A percentile compares a stretch with the other conserved stretches of the same genome.
Conservation (phyloP, 2,113 vertebrate genomes). For the Petaurus breviceps region DNA sequence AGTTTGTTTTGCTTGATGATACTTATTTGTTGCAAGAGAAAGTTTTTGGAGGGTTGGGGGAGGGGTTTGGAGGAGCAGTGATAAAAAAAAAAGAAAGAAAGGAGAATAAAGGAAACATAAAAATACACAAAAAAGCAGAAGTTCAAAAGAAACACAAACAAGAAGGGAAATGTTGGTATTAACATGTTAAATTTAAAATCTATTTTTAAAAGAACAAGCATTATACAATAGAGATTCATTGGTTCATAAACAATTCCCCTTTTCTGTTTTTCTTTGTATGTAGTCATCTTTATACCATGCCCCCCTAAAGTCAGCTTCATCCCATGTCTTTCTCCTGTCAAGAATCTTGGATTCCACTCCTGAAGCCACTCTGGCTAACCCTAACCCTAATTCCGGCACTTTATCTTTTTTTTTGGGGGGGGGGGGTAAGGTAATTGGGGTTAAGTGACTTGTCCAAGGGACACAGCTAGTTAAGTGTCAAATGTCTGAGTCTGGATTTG, state of each 20-base stretch:
- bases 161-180: not conserved
- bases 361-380: not conserved
- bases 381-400: too few relatives aligned
- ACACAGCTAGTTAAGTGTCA: too few relatives aligned
- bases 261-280: not conserved
- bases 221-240: not conserved
- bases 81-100: not conserved
- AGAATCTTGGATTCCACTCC: not conserved
- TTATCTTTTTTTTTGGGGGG: not conserved
- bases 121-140: not conserved
- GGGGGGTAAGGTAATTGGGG: too few relatives aligned
- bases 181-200: not conserved
- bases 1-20: not conserved
- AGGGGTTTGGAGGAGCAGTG: not conserved
- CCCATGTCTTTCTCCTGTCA: not conserved
- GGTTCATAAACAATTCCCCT: not conserved
- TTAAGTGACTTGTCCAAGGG: too few relatives aligned
- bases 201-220: not conserved
- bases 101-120: not conserved
- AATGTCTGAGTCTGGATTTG: too few relatives aligned
- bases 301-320: not conserved
- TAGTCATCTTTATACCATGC: not conserved
- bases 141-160: not conserved
- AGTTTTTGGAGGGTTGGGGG: not conserved
- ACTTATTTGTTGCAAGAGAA: not conserved